Conservation (phyloP, 2,113 vertebrate species). For the Recurvirostra avosetta region DNA sequence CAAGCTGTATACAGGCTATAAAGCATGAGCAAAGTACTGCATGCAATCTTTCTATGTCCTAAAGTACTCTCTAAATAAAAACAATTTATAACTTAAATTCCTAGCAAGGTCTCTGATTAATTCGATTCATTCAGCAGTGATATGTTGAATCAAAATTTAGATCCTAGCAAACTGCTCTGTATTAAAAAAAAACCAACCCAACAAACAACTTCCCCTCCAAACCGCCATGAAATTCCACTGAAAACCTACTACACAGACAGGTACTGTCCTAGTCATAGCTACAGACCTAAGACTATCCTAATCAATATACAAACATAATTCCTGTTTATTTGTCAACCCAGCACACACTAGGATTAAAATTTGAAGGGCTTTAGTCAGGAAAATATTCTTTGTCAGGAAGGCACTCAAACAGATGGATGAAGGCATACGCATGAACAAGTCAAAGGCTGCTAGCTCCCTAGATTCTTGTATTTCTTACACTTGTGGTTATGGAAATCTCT, state of each 20-base stretch:
- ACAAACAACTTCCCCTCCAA: fast-evolving
- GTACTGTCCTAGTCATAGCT: background rate
- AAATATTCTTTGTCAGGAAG: background rate
- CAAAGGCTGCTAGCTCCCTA: background rate
- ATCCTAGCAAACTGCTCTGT: background rate
- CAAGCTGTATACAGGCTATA: background rate
- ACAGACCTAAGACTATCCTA: background rate
- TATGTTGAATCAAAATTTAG: background rate
- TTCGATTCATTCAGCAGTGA: background rate
- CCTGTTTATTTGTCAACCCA: background rate
- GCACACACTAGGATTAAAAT: background rate
- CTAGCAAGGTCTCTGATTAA: background rate
- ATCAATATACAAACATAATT: background rate
- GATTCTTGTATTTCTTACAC: background rate
- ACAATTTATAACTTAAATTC: background rate
- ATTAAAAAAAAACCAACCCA: background rate
- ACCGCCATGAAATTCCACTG: background rate
- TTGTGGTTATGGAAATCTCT: background rate
- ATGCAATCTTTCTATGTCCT: background rate
- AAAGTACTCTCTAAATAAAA: background rate
- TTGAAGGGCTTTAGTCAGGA: background rate
- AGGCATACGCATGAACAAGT: background rate
- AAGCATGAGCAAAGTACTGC: background rate
- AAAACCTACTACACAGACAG: background rate
- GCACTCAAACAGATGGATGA: background rate